Evolutionary conservation across 2,797 vertebrate genomes (phyloP).

Genomic region (Euphonia xanthogaster): DNA sequence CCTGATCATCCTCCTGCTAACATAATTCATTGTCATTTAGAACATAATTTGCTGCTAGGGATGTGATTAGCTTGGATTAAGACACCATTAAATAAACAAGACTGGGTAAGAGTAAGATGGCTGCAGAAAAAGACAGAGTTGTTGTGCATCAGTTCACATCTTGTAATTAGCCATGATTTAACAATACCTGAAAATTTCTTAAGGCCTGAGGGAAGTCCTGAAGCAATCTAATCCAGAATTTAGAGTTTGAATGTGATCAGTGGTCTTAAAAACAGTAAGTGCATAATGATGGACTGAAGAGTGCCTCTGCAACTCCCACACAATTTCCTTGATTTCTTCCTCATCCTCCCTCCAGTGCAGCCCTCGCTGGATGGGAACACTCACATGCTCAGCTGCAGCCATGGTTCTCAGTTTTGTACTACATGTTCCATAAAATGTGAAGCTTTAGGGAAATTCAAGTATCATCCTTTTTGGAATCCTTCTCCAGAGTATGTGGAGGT

Average conservation of each 20-base stretch:
- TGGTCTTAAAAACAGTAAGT: not conserved
- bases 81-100: slow-evolving; percentile 20
- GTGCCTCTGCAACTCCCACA: not conserved
- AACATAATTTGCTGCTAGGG: not conserved
- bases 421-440: not conserved
- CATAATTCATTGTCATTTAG: slow-evolving; percentile 44
- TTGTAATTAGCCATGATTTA: not conserved
- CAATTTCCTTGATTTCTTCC: not conserved
- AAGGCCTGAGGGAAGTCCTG: not conserved
- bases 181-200: not conserved
- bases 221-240: not conserved
- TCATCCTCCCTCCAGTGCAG: not conserved
- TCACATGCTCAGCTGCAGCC: not conserved
- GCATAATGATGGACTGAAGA: not conserved
- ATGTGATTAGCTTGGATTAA: slow-evolving; percentile 36
- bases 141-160: not conserved
- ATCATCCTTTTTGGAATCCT: not conserved
- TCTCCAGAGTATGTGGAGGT: not conserved
- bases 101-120: not conserved
- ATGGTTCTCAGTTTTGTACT: not conserved
- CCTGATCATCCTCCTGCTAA: not conserved
- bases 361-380: not conserved
- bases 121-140: not conserved
- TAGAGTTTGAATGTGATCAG: not conserved
- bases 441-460: not conserved